These are phyloP conservation scores for Mesorhabditis spiculigera DNA, from an alignment of 2,888 invertebrate genomes.

Conservation along the genomic window DNA sequence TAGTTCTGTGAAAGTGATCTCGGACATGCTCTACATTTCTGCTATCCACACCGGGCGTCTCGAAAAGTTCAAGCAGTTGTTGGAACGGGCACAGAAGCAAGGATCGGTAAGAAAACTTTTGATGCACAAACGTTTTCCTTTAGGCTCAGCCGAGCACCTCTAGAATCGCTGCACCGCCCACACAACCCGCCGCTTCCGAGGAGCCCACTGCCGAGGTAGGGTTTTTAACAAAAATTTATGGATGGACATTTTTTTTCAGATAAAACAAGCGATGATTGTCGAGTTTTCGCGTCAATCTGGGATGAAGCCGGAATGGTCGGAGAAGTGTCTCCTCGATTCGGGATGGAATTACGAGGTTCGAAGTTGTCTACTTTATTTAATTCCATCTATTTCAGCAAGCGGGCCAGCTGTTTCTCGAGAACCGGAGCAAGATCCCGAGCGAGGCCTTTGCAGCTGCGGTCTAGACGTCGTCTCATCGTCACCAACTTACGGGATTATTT, in stretches of 20 bases:
- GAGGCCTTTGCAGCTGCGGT: neutral
- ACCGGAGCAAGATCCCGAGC: neutral
- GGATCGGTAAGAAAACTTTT: neutral
- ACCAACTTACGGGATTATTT: no score
- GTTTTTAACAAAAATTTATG: neutral
- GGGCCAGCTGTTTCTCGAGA: neutral
- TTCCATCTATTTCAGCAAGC: neutral
- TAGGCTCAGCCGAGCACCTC: neutral
- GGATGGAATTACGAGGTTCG: conserved; percentile 47
- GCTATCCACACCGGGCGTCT: neutral
- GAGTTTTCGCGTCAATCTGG: conserved; percentile 39
- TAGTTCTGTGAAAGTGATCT: neutral
- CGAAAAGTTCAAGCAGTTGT: neutral
- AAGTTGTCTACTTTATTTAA: no score
- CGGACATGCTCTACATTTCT: neutral
- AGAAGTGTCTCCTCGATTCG: conserved; percentile 46
- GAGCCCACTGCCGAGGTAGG: neutral
- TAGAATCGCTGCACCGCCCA: neutral
- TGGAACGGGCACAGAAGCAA: neutral
- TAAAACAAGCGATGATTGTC: conserved; percentile 37
- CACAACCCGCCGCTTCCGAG: neutral
- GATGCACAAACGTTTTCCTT: neutral
- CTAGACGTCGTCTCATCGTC: no score
- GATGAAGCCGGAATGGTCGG: conserved; percentile 46
- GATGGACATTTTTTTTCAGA: conserved; percentile 4